These are phyloP conservation scores for Pycnomerus fuliginosus DNA, from an alignment of 2,888 invertebrate genomes.

Conservation along the genomic window DNA sequence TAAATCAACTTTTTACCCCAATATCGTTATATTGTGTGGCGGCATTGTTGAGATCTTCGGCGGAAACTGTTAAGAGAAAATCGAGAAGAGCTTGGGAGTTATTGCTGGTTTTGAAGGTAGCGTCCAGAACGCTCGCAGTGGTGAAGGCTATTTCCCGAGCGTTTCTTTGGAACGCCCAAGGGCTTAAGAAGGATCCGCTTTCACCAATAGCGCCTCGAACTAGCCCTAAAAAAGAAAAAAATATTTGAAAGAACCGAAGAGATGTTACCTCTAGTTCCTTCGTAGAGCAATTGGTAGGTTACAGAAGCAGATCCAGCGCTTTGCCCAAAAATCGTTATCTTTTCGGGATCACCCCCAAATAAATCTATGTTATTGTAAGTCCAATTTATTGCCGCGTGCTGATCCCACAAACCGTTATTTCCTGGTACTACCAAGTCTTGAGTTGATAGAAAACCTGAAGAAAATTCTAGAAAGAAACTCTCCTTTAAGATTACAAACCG, in stretches of 20 bases:
- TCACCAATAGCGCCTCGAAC: constrained; percentile 25
- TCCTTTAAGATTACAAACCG: constrained; percentile 24
- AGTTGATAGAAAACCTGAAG: constrained; percentile 69
- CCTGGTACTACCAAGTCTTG: constrained; percentile 67
- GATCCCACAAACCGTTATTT: constrained; percentile 73
- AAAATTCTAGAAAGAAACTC: neutral
- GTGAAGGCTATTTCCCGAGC: constrained; percentile 17
- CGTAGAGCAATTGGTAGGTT: constrained; percentile 19
- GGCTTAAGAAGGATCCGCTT: constrained; percentile 27
- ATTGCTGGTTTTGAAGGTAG: constrained; percentile 7
- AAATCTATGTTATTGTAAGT: constrained; percentile 64
- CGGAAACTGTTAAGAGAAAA: constrained; percentile 16
- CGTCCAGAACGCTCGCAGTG: constrained; percentile 18
- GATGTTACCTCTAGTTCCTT: constrained; percentile 11
- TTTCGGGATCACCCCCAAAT: constrained; percentile 70
- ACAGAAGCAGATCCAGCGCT: constrained; percentile 66
- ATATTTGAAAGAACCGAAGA: too few relatives aligned
- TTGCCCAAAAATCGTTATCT: constrained; percentile 65
- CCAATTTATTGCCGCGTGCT: constrained; percentile 69
- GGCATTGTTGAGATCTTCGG: constrained; percentile 15
- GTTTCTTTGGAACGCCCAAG: constrained; percentile 19
- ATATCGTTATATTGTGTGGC: too few relatives aligned
- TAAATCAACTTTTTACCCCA: too few relatives aligned
- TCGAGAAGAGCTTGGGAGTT: constrained; percentile 18
- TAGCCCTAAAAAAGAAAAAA: constrained; percentile 17